Conservation (phyloP, 2,888 invertebrate genomes). For the Heliconius cydno region DNA sequence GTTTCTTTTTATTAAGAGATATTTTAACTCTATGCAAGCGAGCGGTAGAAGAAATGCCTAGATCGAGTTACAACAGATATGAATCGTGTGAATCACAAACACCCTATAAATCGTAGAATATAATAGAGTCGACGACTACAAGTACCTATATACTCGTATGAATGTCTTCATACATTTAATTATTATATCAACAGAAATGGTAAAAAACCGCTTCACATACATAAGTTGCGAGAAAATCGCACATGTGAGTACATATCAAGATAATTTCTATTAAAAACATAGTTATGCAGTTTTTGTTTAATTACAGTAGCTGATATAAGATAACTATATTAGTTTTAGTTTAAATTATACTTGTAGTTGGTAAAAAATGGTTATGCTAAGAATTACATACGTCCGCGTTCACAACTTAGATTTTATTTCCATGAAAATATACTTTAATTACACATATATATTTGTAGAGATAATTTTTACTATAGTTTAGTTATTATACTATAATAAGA, state of each 20-base stretch:
- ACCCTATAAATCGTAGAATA: slow-evolving; percentile 40
- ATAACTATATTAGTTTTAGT: slow-evolving; percentile 12
- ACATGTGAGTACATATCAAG: background rate
- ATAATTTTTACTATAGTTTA: background rate
- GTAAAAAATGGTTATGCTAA: slow-evolving; percentile 5
- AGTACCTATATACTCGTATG: background rate
- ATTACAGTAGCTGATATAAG: slow-evolving; percentile 11
- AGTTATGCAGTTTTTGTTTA: slow-evolving; percentile 8
- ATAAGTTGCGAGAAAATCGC: slow-evolving; percentile 23
- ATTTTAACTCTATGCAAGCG: slow-evolving; percentile 36
- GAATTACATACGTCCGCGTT: background rate
- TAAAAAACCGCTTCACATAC: slow-evolving; percentile 25
- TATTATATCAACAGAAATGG: slow-evolving; percentile 37
- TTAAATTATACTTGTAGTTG: background rate
- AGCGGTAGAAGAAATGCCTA: slow-evolving; percentile 43
- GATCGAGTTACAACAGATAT: slow-evolving; percentile 47
- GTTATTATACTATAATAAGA: too few relatives aligned
- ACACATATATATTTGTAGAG: background rate
- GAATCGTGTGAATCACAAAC: slow-evolving; percentile 47
- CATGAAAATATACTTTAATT: background rate
- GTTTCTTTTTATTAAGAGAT: slow-evolving; percentile 40
- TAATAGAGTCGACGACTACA: slow-evolving; percentile 41
- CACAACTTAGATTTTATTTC: background rate
- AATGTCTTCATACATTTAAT: slow-evolving; percentile 36
- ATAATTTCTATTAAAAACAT: slow-evolving; percentile 15